These are phyloP conservation scores for Amblyopsis rosae DNA, from an alignment of 2,113 vertebrate genomes.

Conservation along the genomic window DNA sequence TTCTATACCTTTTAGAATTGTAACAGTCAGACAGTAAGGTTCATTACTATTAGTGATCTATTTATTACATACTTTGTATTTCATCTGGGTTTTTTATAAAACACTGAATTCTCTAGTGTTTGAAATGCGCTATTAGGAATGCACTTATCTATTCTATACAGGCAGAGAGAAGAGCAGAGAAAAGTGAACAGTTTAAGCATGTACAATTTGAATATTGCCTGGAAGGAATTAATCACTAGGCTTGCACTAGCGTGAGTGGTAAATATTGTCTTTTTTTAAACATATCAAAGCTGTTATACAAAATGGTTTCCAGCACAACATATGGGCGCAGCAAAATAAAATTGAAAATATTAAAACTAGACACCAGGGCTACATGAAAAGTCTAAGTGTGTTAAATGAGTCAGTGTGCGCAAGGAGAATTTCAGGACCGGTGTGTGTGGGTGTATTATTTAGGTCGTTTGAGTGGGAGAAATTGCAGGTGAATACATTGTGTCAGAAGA, in stretches of 20 bases:
- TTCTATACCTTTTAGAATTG: no score
- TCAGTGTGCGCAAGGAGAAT: slow-evolving; percentile 41
- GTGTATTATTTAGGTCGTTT: slow-evolving; percentile 66
- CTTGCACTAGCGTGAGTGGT: no score
- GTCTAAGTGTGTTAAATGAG: slow-evolving; percentile 25
- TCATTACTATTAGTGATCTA: no score
- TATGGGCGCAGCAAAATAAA: slow-evolving; percentile 42
- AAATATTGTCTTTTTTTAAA: background rate
- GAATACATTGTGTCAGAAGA: slow-evolving; percentile 62
- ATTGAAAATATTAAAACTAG: slow-evolving; percentile 11
- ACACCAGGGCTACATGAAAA: slow-evolving; percentile 33
- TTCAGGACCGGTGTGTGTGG: slow-evolving; percentile 55
- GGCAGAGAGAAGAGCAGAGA: slow-evolving; percentile 32
- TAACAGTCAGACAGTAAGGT: no score
- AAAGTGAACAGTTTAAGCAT: slow-evolving; percentile 26
- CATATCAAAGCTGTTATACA: slow-evolving; percentile 36
- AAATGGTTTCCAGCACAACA: slow-evolving; percentile 28
- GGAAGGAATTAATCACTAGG: slow-evolving; percentile 1
- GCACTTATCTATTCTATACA: background rate
- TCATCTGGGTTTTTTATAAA: no score
- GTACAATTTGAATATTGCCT: slow-evolving; percentile 37
- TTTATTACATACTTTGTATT: no score
- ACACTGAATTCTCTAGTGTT: no score
- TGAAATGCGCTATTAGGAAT: no score
- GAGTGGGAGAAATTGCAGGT: slow-evolving; percentile 70